Conservation (phyloP, 2,113 vertebrate species). For the Cygnus buccinator region DNA sequence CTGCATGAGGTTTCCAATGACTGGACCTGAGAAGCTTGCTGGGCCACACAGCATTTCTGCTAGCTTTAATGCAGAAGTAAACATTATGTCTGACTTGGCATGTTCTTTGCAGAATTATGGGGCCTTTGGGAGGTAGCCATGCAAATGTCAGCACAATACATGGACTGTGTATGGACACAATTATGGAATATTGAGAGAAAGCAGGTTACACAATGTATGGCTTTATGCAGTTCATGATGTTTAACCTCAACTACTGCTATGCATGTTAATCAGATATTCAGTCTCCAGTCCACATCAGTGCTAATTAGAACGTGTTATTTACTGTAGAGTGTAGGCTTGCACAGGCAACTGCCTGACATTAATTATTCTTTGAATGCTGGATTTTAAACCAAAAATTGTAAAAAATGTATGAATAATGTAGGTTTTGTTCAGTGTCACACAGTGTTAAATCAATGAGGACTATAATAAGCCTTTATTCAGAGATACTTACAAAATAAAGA, state of each 20-base stretch:
- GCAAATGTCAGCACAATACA: neutral
- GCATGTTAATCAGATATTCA: neutral
- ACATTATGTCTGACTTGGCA: neutral
- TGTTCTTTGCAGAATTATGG: neutral
- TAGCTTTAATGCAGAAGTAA: neutral
- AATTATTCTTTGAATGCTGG: constrained; percentile 3
- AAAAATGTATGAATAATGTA: constrained; percentile 11
- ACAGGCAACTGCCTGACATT: constrained; percentile 10
- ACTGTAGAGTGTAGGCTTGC: constrained; percentile 12
- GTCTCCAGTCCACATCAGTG: neutral
- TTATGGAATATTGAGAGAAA: neutral
- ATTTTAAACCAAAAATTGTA: constrained; percentile 6
- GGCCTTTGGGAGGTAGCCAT: neutral
- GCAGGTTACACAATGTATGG: neutral
- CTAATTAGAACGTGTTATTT: constrained; percentile 40
- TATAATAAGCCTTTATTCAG: constrained; percentile 15
- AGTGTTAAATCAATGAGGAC: neutral
- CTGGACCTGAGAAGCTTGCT: neutral
- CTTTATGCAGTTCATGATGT: neutral
- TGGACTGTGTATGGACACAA: neutral
- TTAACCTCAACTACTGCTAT: neutral
- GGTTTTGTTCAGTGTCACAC: constrained; percentile 3
- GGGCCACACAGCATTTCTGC: neutral
- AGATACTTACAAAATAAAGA: neutral
- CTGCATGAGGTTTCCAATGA: neutral